Evolutionary conservation across 2,797 vertebrate genomes (phyloP).

Genomic region (Pangasius mekongensis): DNA sequence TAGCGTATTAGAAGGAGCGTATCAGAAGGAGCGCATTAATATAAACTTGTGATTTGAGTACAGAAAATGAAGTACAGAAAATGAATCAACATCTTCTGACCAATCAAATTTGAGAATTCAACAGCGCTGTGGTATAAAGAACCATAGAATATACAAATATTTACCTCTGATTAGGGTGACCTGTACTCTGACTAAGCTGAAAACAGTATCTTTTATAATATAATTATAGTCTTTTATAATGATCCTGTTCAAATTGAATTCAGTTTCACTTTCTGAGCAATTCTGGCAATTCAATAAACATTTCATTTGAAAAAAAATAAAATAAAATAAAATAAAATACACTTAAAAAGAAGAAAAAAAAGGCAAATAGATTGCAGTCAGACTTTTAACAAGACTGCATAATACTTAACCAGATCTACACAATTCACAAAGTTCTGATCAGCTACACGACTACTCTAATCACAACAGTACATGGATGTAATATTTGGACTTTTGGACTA

Average conservation of each 20-base stretch:
- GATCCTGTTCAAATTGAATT: neutral
- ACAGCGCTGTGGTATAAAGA: neutral
- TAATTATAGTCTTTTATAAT: neutral
- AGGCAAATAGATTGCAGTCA: neutral
- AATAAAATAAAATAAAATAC: neutral
- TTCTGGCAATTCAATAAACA: neutral
- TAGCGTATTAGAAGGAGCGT: neutral
- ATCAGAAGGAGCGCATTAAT: neutral
- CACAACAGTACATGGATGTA: neutral
- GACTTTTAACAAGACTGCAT: neutral
- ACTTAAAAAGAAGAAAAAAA: neutral
- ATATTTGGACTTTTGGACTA: neutral
- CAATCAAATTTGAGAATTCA: neutral
- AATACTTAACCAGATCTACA: neutral
- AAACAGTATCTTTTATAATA: constrained; percentile 31
- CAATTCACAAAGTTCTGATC: neutral
- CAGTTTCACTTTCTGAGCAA: neutral
- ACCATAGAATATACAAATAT: neutral
- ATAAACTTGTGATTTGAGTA: neutral
- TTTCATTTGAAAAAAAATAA: neutral
- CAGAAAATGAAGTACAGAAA: neutral
- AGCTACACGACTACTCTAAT: neutral
- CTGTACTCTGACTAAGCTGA: constrained; percentile 15
- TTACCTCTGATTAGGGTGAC: constrained; percentile 41
- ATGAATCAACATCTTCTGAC: neutral